A percentile compares a stretch with the other conserved stretches of the same genome.
Evolutionary conservation across 2,888 invertebrate species (phyloP).

Genomic region (Acholoe squamosa): DNA sequence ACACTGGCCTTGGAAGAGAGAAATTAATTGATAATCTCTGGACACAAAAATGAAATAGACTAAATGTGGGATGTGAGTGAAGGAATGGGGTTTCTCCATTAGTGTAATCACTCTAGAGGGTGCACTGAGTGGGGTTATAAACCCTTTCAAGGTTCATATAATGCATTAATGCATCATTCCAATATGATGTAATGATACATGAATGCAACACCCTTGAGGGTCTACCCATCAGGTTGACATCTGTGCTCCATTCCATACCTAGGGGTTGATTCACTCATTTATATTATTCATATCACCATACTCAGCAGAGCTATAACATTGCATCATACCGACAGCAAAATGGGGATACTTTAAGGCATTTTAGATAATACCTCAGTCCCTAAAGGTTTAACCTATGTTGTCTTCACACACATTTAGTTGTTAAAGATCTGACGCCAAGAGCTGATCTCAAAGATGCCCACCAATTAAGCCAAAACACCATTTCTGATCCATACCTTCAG

Average conservation of each 20-base stretch:
- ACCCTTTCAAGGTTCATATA: too few relatives aligned
- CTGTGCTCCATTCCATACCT: too few relatives aligned
- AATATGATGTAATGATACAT: too few relatives aligned
- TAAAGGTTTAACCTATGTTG: slow-evolving; percentile 55
- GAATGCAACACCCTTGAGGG: too few relatives aligned
- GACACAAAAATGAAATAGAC: neutral
- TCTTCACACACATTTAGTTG: slow-evolving; percentile 46
- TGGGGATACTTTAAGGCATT: too few relatives aligned
- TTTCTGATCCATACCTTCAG: neutral
- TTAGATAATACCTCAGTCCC: too few relatives aligned
- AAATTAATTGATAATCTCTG: slow-evolving; percentile 52
- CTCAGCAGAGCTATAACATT: too few relatives aligned
- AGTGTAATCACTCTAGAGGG: slow-evolving; percentile 56
- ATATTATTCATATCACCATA: too few relatives aligned
- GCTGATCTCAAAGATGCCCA: neutral
- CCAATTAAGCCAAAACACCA: neutral
- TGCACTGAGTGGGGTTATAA: neutral
- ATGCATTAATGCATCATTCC: too few relatives aligned
- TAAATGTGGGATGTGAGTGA: neutral
- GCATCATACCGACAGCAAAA: too few relatives aligned
- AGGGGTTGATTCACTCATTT: too few relatives aligned
- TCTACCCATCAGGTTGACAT: too few relatives aligned
- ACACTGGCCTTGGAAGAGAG: neutral
- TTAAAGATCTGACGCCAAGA: slow-evolving; percentile 30
- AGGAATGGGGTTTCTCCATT: slow-evolving; percentile 6